Percentiles rank a stretch among this genome's conserved stretches.
phyloP scores from a whole-genome alignment of 2,888 invertebrate species.

The Brachyptera putata region DNA sequence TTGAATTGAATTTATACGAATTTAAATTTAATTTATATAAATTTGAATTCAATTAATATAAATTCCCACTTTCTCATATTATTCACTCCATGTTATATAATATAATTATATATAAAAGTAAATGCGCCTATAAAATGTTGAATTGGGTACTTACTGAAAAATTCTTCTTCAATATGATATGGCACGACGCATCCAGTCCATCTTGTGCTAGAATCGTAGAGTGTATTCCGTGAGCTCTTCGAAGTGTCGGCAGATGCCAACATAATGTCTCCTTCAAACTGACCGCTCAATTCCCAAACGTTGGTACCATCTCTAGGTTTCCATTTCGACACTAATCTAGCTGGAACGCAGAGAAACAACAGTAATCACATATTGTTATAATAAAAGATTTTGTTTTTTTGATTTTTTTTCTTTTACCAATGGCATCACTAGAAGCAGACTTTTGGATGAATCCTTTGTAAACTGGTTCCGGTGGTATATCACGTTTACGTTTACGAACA shows the following conservation, averaged over 20 bases:
- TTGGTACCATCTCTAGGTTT: conserved; percentile 47
- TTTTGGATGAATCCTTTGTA: conserved; percentile 3
- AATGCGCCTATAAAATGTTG: too few relatives aligned
- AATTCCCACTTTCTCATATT: too few relatives aligned
- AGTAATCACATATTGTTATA: too few relatives aligned
- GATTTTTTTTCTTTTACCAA: too few relatives aligned
- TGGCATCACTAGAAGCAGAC: not conserved
- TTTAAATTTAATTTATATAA: too few relatives aligned
- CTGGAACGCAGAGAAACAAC: too few relatives aligned
- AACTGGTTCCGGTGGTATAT: conserved; percentile 6
- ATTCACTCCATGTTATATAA: too few relatives aligned
- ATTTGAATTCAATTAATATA: too few relatives aligned
- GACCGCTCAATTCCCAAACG: conserved; percentile 54
- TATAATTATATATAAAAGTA: too few relatives aligned
- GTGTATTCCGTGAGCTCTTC: conserved; percentile 44
- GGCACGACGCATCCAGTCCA: conserved; percentile 55
- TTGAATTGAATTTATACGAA: too few relatives aligned
- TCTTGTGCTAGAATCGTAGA: conserved; percentile 46
- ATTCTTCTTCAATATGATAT: conserved; percentile 50
- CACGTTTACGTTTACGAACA: not conserved
- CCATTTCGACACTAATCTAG: conserved; percentile 46
- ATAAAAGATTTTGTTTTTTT: too few relatives aligned
- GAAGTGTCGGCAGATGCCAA: conserved; percentile 38
- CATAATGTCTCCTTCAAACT: conserved; percentile 61
- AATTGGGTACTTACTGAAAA: conserved; percentile 56